phyloP scores from a whole-genome alignment of 1,140 invertebrate genomes.

The Lethrus apterus region DNA sequence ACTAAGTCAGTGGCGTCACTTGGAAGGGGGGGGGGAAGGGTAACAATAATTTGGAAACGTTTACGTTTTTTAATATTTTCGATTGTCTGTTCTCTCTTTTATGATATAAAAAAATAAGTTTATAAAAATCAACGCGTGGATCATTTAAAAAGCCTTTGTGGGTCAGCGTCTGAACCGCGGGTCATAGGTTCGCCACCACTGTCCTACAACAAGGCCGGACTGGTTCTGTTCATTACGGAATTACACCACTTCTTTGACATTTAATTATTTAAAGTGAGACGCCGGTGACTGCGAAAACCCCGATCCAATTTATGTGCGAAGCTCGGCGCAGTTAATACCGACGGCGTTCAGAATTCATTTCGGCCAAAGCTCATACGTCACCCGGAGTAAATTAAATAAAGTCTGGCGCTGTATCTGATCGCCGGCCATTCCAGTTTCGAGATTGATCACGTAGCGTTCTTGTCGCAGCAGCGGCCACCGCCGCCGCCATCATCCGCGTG shows the following conservation, averaged over 20 bases:
- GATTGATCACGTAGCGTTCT: conserved; percentile 22
- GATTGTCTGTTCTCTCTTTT: no score
- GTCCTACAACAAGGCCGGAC: no score
- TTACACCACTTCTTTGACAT: conserved; percentile 34
- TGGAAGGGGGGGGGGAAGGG: no score
- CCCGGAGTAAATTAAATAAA: conserved; percentile 28
- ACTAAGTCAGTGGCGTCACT: no score
- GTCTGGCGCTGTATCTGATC: conserved; percentile 23
- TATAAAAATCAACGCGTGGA: no score
- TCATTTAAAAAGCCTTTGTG: no score
- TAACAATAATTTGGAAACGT: no score
- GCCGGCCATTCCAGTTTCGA: conserved; percentile 19
- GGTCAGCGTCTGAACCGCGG: no score
- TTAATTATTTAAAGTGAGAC: conserved; percentile 37
- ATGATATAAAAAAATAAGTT: no score
- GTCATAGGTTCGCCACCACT: no score
- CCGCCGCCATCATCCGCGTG: no score
- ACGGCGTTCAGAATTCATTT: conserved; percentile 24
- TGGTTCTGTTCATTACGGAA: conserved; percentile 31
- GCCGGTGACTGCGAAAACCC: conserved; percentile 24
- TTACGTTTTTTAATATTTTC: no score
- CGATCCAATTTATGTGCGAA: conserved; percentile 32
- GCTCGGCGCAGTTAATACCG: conserved; percentile 21
- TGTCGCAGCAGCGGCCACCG: conserved; percentile 17
- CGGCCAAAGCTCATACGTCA: conserved; percentile 26